A percentile compares a stretch with the other conserved stretches of the same genome.
Evolutionary conservation across 2,797 vertebrate genomes (phyloP).

Genomic region (Phalloptychus januarius): DNA sequence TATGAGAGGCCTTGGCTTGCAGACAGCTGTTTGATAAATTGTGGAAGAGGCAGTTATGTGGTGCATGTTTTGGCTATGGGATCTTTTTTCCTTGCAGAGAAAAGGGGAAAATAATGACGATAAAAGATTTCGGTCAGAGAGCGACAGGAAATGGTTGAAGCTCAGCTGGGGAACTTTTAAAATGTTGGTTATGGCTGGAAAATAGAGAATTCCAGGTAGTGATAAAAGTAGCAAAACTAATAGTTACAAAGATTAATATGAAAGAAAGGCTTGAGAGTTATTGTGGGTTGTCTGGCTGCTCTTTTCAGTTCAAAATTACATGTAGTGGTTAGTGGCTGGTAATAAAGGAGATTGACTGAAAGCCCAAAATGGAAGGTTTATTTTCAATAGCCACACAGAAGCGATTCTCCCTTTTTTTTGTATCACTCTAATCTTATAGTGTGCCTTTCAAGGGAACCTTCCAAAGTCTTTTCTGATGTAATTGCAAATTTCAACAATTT

Average conservation of each 20-base stretch:
- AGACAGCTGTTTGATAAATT: conserved; percentile 52
- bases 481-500: neutral
- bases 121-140: conserved; percentile 21
- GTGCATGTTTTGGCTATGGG: conserved; percentile 33
- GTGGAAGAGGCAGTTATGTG: conserved; percentile 23
- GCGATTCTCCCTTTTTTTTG: conserved; percentile 65
- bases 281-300: conserved; percentile 41
- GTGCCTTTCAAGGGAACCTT: neutral
- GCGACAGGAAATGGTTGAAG: conserved; percentile 28
- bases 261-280: conserved; percentile 12
- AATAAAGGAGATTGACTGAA: conserved; percentile 48
- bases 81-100: conserved; percentile 25
- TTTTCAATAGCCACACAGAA: conserved; percentile 55
- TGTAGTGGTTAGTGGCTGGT: conserved; percentile 49
- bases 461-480: neutral
- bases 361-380: conserved; percentile 45
- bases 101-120: conserved; percentile 25
- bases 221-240: conserved; percentile 24
- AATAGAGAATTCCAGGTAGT: conserved; percentile 21
- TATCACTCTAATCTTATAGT: conserved; percentile 20
- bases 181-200: conserved; percentile 30
- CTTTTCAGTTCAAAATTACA: conserved; percentile 16
- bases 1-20: conserved; percentile 17
- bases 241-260: conserved; percentile 22
- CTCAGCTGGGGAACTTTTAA: conserved; percentile 15